phyloP scores from a whole-genome alignment of 2,797 vertebrate genomes.

The Sebastes trivittatus region DNA sequence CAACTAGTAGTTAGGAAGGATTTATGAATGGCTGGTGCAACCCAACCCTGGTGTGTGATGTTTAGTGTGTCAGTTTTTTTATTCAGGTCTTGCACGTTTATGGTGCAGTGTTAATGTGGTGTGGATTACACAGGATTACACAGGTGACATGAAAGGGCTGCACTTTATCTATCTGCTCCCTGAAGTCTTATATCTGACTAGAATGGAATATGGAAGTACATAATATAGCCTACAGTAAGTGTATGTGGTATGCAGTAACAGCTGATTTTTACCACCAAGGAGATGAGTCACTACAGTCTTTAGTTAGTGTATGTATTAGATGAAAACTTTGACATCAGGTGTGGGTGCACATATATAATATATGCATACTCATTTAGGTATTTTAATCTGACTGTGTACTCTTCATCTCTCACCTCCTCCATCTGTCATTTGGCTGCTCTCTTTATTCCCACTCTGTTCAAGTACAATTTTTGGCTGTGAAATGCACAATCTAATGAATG shows the following conservation, averaged over 20 bases:
- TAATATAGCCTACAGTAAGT: neutral
- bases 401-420: conserved; percentile 13
- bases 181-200: neutral
- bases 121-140: conserved; percentile 4
- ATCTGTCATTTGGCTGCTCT: conserved; percentile 10
- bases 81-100: neutral
- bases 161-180: conserved; percentile 11
- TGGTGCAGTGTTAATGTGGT: neutral
- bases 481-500: conserved; percentile 33
- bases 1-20: neutral
- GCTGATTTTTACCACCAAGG: neutral
- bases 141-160: neutral
- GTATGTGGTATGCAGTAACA: neutral
- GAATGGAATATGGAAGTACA: neutral
- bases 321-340: neutral
- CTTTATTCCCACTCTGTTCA: conserved; percentile 21
- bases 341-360: neutral
- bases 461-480: neutral
- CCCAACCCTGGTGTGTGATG: neutral
- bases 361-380: neutral
- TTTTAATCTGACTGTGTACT: neutral
- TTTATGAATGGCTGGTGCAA: neutral
- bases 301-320: neutral
- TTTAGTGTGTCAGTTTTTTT: neutral
- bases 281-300: neutral